Conservation (phyloP, 2,113 vertebrate species). For the Oncorhynchus clarkii region DNA sequence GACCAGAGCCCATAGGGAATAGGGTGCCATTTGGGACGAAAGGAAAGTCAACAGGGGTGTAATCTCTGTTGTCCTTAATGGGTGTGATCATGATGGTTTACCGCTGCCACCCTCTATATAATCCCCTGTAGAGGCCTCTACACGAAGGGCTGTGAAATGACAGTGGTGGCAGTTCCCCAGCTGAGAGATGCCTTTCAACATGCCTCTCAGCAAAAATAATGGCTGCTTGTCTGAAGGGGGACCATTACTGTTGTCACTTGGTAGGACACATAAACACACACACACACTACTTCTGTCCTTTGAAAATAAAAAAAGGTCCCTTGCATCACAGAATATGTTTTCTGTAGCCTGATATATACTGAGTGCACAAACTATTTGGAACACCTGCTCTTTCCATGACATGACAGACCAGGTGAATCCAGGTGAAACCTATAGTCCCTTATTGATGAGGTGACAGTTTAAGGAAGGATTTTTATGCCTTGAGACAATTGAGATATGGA, state of each 20-base stretch:
- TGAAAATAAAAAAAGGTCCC: background rate
- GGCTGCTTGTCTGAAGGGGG: background rate
- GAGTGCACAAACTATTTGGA: background rate
- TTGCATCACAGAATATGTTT: background rate
- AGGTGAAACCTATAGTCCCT: too few species aligned
- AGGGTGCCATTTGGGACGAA: too few species aligned
- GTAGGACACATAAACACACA: background rate
- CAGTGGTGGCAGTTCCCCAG: background rate
- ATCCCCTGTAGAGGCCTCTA: background rate
- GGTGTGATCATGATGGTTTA: background rate
- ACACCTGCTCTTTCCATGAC: too few species aligned
- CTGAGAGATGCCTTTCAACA: background rate
- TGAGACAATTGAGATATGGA: too few species aligned
- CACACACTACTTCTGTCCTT: background rate
- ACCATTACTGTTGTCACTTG: background rate
- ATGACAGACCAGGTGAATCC: too few species aligned
- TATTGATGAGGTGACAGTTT: too few species aligned
- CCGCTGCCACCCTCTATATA: background rate
- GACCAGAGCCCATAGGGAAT: too few species aligned
- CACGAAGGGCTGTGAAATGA: background rate
- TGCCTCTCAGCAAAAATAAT: slow-evolving; percentile 11
- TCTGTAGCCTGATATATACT: background rate
- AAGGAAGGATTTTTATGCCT: too few species aligned
- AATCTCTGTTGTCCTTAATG: slow-evolving; percentile 15
- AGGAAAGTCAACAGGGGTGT: slow-evolving; percentile 10